A percentile compares a stretch with the other conserved stretches of the same genome.
These are phyloP conservation scores for Donacobius atricapilla DNA, from an alignment of 2,113 vertebrate genomes.

Conservation along the genomic window DNA sequence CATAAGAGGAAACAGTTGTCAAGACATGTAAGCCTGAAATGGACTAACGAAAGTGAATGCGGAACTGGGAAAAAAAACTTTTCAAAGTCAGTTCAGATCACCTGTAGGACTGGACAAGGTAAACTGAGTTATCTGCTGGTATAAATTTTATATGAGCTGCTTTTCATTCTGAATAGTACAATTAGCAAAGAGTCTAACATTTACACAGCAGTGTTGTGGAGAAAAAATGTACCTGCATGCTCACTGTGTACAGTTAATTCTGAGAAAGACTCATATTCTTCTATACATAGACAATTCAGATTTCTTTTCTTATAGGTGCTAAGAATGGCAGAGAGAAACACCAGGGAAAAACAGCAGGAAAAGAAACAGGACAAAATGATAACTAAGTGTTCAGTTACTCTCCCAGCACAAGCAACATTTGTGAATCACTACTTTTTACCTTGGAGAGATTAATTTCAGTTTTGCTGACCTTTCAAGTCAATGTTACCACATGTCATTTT, in stretches of 20 bases:
- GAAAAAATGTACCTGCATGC: background rate
- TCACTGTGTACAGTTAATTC: background rate
- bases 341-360: fast-evolving
- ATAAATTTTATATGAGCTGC: background rate
- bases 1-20: background rate
- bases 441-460: background rate
- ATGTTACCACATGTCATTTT: background rate
- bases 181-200: background rate
- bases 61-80: background rate
- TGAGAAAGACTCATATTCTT: background rate
- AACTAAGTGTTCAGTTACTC: background rate
- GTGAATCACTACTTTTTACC: background rate
- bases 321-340: background rate
- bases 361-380: background rate
- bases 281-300: background rate
- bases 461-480: background rate
- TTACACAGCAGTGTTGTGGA: background rate
- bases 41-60: background rate
- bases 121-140: background rate
- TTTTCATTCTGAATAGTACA: background rate
- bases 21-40: background rate
- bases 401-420: background rate
- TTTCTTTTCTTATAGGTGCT: background rate
- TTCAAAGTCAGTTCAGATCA: background rate
- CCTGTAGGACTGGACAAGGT: background rate